Evolutionary conservation across 92 coral and sea anemone genomes (phyloP), one percentile per base, ranked within the genome.

Genomic region (Parazoanthus darwini): DNA sequence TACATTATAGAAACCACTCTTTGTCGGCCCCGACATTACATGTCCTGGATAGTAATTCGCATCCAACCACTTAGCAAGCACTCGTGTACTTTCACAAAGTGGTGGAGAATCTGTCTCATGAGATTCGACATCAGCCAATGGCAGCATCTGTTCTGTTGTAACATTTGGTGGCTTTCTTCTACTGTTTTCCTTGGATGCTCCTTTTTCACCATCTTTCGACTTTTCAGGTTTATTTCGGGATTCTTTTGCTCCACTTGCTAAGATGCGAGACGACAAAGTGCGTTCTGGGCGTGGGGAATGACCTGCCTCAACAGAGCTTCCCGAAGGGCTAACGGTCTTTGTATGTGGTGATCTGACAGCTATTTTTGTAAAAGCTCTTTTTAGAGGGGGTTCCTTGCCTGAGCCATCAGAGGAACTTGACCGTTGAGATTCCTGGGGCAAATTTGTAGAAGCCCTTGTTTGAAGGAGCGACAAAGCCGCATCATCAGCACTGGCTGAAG

Each of bases 31-130:
- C 0, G 92, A 80, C 16, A 91, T 63, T 35, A 97, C 81, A 35
- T 43, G 59, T 8, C 99, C 99, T 0, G 99, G 99, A 87, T 97
- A 97, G 80, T 90, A 97, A 66, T 86, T 88, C n/a, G 86, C 86
- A 73, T 97, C 99, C 39, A 90, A 86, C 99, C 99, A 97, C 74
- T 89, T 94, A 13, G 99, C 99, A 25, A 94, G 92, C 46, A 97
- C 98, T 37, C 98, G 95, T 13, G 92, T 93, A 23, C 95, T 95
- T 14, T 93, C 88, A 29, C 56, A 65, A 59, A 93, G 82, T 33
- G 86, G 72, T 38, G 86, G 88, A 23, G 91, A 86, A 22, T 78
- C 59, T 16, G 89, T 71, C 38, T 80, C 83, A 39, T n/a, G 73
- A 48, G 88, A 84, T 68, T 76, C 82, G 36, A 81, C 86, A 78